Evolutionary conservation across 2,888 invertebrate genomes (phyloP), one percentile per base, ranked within the genome.

Genomic region (Andrena trimmerana): DNA sequence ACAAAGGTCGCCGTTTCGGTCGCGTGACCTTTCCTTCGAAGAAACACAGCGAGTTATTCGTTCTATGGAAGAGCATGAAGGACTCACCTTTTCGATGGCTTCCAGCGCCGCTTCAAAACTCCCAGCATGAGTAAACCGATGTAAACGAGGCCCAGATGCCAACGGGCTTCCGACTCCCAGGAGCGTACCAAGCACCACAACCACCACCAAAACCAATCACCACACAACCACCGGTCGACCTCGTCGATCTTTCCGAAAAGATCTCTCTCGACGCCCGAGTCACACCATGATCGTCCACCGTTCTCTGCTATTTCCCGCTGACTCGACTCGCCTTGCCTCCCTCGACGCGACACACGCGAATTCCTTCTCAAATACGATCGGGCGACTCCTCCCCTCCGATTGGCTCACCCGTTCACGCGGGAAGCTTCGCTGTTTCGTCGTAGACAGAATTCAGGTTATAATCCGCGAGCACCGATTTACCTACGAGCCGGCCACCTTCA

Each of bases 51-150:
- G 20, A n/a, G 10, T 29, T 10, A n/a, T 24, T 4, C 3, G 24
- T 10, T 42, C 2, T 0, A 6, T 5, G 6, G 13, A 2, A 24
- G 33, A 60, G 29, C 1, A 2, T 6, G 6, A 13, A 60, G 10
- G 5, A 31, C 88, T 90, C 59, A 92, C 93, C 93, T 89, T 90
- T 93, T 93, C 68, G 93, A 92, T 87, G 93, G 93, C 91, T 93
- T 93, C 93, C 93, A 93, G 89, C 93, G 93, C 89, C 93, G 93
- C 88, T 93, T 93, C 67, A 93, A 89, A 83, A 93, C 93, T 83
- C 93, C 93, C 82, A 93, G 90, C 93, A 93, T 93, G 90, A 90
- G 84, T 86, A 88, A 85, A 87, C 86, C 86, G 88, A 90, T 31
- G 87, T 84, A 85, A 85, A 88, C 77, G 83, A 89, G 85, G 80